phyloP scores from a whole-genome alignment of 2,113 vertebrate genomes.

The Aramus guarauna region DNA sequence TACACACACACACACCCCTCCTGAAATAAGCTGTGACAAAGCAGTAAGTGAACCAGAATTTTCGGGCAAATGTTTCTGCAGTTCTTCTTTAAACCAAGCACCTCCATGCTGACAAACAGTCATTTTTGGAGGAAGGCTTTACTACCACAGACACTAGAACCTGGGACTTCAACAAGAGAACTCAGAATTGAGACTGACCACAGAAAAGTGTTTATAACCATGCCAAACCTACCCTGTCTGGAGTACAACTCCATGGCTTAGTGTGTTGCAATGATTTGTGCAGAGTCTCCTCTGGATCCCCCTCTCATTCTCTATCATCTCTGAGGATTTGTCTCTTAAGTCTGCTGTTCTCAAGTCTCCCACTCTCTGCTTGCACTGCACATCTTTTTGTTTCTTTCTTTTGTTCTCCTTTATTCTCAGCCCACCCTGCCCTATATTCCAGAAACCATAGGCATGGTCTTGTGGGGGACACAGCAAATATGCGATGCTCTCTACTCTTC shows the following conservation, averaged over 20 bases:
- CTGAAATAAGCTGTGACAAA: not conserved
- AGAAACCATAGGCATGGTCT: not conserved
- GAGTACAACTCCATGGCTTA: not conserved
- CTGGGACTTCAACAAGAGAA: not conserved
- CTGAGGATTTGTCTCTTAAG: not conserved
- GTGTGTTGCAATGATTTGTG: not conserved
- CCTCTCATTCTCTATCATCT: not conserved
- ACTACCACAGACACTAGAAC: not conserved
- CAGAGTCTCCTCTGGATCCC: not conserved
- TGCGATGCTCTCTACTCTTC: not conserved
- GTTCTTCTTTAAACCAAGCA: not conserved
- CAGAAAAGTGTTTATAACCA: not conserved
- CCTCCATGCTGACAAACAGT: not conserved
- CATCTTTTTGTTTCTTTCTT: not conserved
- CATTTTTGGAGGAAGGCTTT: not conserved
- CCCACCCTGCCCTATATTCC: not conserved
- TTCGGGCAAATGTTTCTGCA: not conserved
- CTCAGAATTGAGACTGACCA: not conserved
- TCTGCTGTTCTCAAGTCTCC: not conserved
- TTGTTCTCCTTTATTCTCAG: not conserved
- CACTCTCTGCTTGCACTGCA: not conserved
- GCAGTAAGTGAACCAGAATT: not conserved
- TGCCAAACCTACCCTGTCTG: not conserved
- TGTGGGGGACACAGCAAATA: not conserved
- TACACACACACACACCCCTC: rapidly evolving